phyloP scores from a whole-genome alignment of 1,140 invertebrate genomes.

The Rhynchophorus ferrugineus region DNA sequence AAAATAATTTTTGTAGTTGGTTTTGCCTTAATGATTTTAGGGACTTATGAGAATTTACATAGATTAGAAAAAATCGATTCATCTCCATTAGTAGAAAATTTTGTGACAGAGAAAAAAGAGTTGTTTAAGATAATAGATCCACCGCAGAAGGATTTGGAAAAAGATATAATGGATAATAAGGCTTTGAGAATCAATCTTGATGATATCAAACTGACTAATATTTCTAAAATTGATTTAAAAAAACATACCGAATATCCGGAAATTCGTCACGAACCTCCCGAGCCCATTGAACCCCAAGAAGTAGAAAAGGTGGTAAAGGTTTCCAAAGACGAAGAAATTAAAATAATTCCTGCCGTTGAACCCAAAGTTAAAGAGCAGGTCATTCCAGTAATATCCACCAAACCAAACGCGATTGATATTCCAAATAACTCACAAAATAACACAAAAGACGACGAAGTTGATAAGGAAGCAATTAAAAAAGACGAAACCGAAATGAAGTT shows the following conservation, averaged over 20 bases:
- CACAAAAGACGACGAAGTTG: slow-evolving; percentile 31
- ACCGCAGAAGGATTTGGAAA: slow-evolving; percentile 20
- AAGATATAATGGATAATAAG: slow-evolving; percentile 5
- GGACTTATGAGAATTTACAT: slow-evolving; percentile 79
- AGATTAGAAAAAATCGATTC: slow-evolving; percentile 54
- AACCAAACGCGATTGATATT: neutral
- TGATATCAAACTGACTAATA: slow-evolving; percentile 15
- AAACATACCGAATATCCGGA: slow-evolving; percentile 26
- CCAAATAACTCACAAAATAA: slow-evolving; percentile 5
- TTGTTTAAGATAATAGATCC: slow-evolving; percentile 25
- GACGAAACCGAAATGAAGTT: slow-evolving; percentile 45
- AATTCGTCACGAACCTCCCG: slow-evolving; percentile 45
- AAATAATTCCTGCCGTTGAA: neutral
- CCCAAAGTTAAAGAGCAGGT: neutral
- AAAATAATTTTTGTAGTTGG: slow-evolving; percentile 69
- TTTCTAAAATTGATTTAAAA: slow-evolving; percentile 23
- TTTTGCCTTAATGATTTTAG: slow-evolving; percentile 72
- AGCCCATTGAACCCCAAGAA: slow-evolving; percentile 43
- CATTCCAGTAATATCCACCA: too few species aligned
- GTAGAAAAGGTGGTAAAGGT: neutral
- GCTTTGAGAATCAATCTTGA: neutral
- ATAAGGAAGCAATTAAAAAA: slow-evolving; percentile 45
- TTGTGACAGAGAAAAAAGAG: slow-evolving; percentile 30
- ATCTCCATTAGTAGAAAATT: slow-evolving; percentile 39
- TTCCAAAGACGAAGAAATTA: neutral